These are phyloP conservation scores for Metaphire vulgaris DNA, from an alignment of 1,140 invertebrate species.

Conservation along the genomic window DNA sequence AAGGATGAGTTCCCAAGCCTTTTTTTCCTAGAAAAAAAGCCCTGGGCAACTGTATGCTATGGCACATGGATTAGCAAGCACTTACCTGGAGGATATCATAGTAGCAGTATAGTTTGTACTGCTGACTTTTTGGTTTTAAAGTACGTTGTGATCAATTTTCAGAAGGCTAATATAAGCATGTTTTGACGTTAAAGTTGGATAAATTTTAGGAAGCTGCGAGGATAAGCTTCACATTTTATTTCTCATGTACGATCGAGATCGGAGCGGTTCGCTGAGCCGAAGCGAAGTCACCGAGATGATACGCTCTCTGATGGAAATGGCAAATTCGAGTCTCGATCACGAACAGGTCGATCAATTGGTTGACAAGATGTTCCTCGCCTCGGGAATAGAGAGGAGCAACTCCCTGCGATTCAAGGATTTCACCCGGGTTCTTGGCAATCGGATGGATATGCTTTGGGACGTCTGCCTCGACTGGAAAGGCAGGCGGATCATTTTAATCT, in stretches of 20 bases:
- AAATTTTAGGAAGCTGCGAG: conserved; percentile 72
- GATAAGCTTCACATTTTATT: conserved; percentile 95
- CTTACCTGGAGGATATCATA: too few relatives aligned
- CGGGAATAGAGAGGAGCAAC: conserved; percentile 83
- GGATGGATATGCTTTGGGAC: conserved; percentile 61
- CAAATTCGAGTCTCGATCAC: conserved; percentile 55
- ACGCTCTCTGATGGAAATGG: conserved; percentile 87
- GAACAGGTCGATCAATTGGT: conserved; percentile 61
- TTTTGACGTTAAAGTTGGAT: too few relatives aligned
- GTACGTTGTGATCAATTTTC: too few relatives aligned
- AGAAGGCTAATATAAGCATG: too few relatives aligned
- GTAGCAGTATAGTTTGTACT: too few relatives aligned
- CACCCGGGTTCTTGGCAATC: conserved; percentile 91
- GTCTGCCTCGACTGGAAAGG: conserved; percentile 85
- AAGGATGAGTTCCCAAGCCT: too few relatives aligned
- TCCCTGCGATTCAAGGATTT: conserved; percentile 91
- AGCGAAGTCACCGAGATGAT: conserved; percentile 57
- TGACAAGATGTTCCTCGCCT: conserved; percentile 80
- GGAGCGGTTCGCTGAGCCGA: conserved; percentile 90
- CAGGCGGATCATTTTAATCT: conserved; percentile 29
- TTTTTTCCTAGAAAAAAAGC: too few relatives aligned
- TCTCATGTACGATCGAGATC: conserved; percentile 96
- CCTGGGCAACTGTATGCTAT: too few relatives aligned
- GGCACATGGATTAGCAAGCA: too few relatives aligned
- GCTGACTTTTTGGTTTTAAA: too few relatives aligned